These are phyloP conservation scores for Mormoops blainvillei DNA, from an alignment of 2,113 vertebrate genomes.

Conservation along the genomic window DNA sequence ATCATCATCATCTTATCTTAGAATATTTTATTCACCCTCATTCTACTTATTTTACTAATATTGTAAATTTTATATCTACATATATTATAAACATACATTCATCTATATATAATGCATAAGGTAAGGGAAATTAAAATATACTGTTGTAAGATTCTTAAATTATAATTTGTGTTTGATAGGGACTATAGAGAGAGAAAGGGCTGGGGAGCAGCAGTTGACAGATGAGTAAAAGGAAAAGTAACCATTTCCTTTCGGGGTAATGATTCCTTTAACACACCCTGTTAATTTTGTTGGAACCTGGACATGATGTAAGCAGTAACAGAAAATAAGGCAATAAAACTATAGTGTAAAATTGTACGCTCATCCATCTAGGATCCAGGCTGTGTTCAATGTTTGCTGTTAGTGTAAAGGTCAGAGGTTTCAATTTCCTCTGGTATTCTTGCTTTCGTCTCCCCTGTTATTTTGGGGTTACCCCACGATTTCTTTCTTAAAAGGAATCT, in stretches of 20 bases:
- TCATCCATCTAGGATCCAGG: not conserved
- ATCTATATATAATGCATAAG: not conserved
- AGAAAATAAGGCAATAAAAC: not conserved
- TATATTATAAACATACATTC: not conserved
- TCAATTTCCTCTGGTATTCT: not conserved
- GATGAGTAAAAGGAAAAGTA: too few species aligned
- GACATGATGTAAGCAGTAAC: too few species aligned
- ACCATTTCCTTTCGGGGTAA: not conserved
- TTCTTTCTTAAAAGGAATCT: not conserved
- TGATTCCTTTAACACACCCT: not conserved
- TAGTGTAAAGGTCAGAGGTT: not conserved
- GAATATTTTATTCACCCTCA: not conserved
- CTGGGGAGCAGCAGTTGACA: not conserved
- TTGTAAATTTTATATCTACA: not conserved
- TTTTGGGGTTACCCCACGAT: not conserved
- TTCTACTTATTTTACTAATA: not conserved
- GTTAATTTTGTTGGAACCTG: not conserved
- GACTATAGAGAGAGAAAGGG: not conserved
- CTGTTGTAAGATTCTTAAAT: not conserved
- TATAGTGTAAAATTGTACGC: not conserved
- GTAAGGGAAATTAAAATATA: not conserved
- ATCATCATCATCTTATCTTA: not conserved
- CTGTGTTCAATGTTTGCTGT: not conserved
- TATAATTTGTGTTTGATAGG: not conserved
- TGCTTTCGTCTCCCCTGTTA: not conserved